These are phyloP conservation scores for Andrena praecox DNA, from an alignment of 2,888 invertebrate species.

Conservation along the genomic window DNA sequence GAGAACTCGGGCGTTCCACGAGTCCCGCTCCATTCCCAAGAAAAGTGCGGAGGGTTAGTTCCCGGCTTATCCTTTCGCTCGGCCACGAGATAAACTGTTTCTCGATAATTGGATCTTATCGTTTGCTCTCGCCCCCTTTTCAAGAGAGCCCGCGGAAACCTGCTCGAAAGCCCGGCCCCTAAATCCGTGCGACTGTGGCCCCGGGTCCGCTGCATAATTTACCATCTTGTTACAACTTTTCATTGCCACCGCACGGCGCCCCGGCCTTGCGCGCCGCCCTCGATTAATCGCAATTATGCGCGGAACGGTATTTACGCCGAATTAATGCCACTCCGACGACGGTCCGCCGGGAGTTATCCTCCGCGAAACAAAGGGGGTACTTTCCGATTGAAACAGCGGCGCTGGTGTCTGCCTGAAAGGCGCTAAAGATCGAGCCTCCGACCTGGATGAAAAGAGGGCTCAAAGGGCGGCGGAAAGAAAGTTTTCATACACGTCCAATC, in stretches of 20 bases:
- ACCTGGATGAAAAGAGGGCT: too few species aligned
- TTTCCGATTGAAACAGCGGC: background rate
- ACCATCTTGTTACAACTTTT: slow-evolving; percentile 67
- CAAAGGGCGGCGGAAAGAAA: too few species aligned
- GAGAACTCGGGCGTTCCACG: slow-evolving; percentile 48
- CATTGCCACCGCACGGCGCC: slow-evolving; percentile 31
- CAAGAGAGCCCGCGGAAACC: slow-evolving; percentile 44
- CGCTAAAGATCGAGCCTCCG: too few species aligned
- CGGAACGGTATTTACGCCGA: background rate
- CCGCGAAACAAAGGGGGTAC: background rate
- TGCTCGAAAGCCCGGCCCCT: slow-evolving; percentile 45
- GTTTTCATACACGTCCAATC: too few species aligned
- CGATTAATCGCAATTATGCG: slow-evolving; percentile 31
- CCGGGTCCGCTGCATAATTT: slow-evolving; percentile 63
- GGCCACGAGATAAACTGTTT: slow-evolving; percentile 71
- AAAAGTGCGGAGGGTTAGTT: slow-evolving; percentile 46
- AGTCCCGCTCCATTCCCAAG: slow-evolving; percentile 51
- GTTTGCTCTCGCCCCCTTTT: slow-evolving; percentile 56
- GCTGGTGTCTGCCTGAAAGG: too few species aligned
- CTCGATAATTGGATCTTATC: slow-evolving; percentile 75
- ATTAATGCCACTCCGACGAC: background rate
- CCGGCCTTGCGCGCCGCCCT: slow-evolving; percentile 8
- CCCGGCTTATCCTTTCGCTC: slow-evolving; percentile 65
- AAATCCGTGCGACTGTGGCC: slow-evolving; percentile 54
- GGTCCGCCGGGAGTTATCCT: background rate